phyloP scores from a whole-genome alignment of 2,797 vertebrate genomes.

The Eulemur albifrons region DNA sequence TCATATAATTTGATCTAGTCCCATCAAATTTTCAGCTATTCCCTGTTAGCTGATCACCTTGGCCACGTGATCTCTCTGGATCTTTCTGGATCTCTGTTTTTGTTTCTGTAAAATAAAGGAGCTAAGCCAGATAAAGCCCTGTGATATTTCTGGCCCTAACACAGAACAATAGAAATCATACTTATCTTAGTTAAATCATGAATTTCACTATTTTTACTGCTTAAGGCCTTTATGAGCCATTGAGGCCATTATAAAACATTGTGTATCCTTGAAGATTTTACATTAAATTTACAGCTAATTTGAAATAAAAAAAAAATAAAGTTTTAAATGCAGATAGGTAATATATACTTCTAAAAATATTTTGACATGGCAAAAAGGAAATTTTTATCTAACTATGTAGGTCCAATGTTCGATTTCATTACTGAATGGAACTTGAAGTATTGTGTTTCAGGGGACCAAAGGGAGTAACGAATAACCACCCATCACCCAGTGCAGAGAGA shows the following conservation, averaged over 20 bases:
- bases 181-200: neutral
- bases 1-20: neutral
- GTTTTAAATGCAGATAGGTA: neutral
- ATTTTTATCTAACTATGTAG: neutral
- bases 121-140: neutral
- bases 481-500: accelerated
- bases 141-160: neutral
- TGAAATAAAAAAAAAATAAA: neutral
- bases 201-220: neutral
- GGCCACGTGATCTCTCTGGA: neutral
- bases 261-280: neutral
- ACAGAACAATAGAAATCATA: neutral
- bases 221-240: neutral
- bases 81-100: neutral
- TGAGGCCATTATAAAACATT: neutral
- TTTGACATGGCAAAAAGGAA: neutral
- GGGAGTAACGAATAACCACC: neutral
- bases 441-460: neutral
- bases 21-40: neutral
- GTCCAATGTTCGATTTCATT: neutral
- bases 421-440: neutral
- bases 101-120: neutral
- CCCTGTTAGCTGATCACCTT: neutral
- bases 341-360: neutral
- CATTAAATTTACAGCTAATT: neutral